Conservation (phyloP, 35 echinoderm and acorn worm genomes). For the Chiridota heheva region DNA sequence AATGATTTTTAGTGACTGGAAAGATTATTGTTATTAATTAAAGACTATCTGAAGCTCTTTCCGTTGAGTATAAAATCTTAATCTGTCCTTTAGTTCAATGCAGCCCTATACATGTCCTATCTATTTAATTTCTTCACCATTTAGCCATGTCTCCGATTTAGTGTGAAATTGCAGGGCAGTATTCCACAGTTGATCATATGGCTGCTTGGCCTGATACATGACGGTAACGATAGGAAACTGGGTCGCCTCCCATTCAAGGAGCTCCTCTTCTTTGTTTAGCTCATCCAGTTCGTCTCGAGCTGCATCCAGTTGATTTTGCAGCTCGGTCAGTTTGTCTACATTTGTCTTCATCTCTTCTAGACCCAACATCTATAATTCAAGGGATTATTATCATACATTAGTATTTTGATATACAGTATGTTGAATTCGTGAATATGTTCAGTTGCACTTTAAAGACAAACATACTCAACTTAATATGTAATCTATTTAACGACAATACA, state of each 20-base stretch:
- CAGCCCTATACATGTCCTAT: too few relatives aligned
- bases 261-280: conserved; percentile 91
- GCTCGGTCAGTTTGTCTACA: conserved; percentile 83
- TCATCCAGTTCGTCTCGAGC: conserved; percentile 86
- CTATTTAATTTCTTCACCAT: too few relatives aligned
- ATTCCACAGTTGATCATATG: conserved; percentile 95
- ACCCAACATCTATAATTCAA: conserved; percentile 75
- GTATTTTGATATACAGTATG: too few relatives aligned
- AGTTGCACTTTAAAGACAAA: not conserved
- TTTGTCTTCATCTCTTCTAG: conserved; percentile 99
- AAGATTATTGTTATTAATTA: too few relatives aligned
- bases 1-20: too few relatives aligned
- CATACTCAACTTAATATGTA: too few relatives aligned
- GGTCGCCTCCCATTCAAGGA: conserved; percentile 95
- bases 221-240: conserved; percentile 73
- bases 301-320: conserved; percentile 82
- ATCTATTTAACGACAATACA: too few relatives aligned
- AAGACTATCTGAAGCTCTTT: not conserved
- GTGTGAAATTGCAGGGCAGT: conserved; percentile 97
- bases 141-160: conserved; percentile 90
- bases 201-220: conserved; percentile 77
- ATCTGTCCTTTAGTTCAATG: not conserved
- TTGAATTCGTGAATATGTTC: not conserved
- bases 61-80: not conserved
- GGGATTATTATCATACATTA: not conserved